These are phyloP conservation scores for Isotomurus palustris DNA, from an alignment of 2,888 invertebrate genomes.

Conservation along the genomic window DNA sequence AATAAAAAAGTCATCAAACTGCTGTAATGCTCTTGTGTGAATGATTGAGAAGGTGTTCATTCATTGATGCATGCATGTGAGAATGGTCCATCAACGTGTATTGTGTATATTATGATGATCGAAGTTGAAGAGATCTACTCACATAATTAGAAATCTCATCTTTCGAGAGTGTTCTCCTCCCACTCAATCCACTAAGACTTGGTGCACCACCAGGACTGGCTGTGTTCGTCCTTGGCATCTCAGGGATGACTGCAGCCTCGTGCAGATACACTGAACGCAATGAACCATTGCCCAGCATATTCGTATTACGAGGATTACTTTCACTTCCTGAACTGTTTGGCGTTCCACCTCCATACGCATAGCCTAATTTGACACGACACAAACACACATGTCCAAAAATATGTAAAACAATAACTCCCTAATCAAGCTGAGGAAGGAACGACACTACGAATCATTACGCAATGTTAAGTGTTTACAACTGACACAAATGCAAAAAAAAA, in stretches of 20 bases:
- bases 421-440: too few relatives aligned
- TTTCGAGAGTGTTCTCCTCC: slow-evolving; percentile 3
- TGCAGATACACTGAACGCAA: background rate
- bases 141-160: slow-evolving; percentile 2
- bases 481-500: too few relatives aligned
- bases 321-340: slow-evolving; percentile 2
- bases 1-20: too few relatives aligned
- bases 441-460: too few relatives aligned
- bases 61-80: background rate
- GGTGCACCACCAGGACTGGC: background rate
- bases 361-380: too few relatives aligned
- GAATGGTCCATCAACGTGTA: background rate
- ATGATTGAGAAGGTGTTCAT: background rate
- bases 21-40: background rate
- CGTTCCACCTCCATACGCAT: too few relatives aligned
- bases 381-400: too few relatives aligned
- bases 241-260: slow-evolving; percentile 1
- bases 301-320: background rate
- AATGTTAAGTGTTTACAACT: too few relatives aligned
- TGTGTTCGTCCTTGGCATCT: background rate
- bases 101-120: background rate
- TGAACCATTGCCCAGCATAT: background rate
- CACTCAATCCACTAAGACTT: background rate
- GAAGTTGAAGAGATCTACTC: background rate
- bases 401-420: too few relatives aligned